Evolutionary conservation across 1,140 invertebrate genomes (phyloP), one percentile per base, ranked within the genome.

Genomic region (Penaeus chinensis): DNA sequence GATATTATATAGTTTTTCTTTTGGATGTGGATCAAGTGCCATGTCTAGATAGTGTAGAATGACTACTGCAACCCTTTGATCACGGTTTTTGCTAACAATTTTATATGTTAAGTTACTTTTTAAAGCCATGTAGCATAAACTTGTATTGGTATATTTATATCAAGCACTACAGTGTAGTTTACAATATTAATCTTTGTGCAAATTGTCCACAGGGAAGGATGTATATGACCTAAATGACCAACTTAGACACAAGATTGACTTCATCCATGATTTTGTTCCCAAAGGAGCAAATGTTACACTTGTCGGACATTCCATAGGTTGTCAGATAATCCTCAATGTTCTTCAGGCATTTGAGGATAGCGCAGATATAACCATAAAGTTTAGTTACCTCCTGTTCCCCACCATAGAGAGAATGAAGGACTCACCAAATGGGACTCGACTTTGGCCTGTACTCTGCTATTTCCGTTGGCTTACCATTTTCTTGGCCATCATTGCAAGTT

Each of bases 221-320:
- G 79, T 87, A 5, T 87, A 87, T 42, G 60, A 82, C 54, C 61
- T 87, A 7, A 69, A 87, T 3, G 78, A 87, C 2, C 85, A 87
- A 47, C 24, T 87, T 20, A 7, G 16, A 47, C 85, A 87, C 79
- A 87, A 87, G 69, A 76, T 87, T 18, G 47, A 78, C 11, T 87
- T 87, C 22, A 60, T 87, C 18, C 47, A 63, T 63, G 65, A 81
- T 22, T 69, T 82, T 47, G 54, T 87, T 74, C 85, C 85, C 13
- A n/a, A 42, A 20, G 78, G 66, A 20, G 60, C 85, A 13, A 81
- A 82, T 2, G 22, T 87, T 11, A 87, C 85, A 2, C 66, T 87
- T 11, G 62, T 87, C 22, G 85, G 85, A 63, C 85, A 87, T 81
- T 87, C 85, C 47, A 87, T 87, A 60, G 85, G 85, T 24, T 81